phyloP scores from a whole-genome alignment of 2,888 invertebrate species.

The Trichacis sp. region DNA sequence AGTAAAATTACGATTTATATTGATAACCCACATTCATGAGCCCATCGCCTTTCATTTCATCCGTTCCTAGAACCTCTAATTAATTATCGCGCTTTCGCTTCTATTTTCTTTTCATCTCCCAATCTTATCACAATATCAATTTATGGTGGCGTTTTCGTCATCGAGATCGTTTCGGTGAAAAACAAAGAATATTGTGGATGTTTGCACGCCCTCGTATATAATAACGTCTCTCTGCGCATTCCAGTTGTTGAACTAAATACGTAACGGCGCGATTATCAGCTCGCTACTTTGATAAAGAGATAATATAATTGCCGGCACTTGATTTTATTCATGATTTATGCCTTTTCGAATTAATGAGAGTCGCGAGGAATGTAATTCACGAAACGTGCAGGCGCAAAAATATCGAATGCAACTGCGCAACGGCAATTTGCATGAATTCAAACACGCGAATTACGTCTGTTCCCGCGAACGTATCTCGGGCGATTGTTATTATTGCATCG shows the following conservation, averaged over 20 bases:
- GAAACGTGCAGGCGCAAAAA: no score
- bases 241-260: slow-evolving; percentile 9
- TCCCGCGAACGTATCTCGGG: neutral
- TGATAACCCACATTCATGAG: no score
- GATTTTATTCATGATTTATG: slow-evolving; percentile 5
- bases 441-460: neutral
- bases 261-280: slow-evolving; percentile 27
- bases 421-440: neutral
- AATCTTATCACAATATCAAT: no score
- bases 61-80: no score
- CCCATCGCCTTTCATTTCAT: no score
- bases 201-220: no score
- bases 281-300: slow-evolving; percentile 16
- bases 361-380: neutral
- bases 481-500: slow-evolving; percentile 8
- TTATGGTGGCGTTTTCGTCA: no score
- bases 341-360: neutral
- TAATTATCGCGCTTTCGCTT: no score
- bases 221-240: slow-evolving; percentile 38
- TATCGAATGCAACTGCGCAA: neutral
- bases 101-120: no score
- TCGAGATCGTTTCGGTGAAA: no score
- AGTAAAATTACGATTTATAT: no score
- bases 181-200: no score
- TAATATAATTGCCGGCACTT: slow-evolving; percentile 18